Evolutionary conservation across 2,888 invertebrate genomes (phyloP).

Genomic region (Drosophila stalkeri): DNA sequence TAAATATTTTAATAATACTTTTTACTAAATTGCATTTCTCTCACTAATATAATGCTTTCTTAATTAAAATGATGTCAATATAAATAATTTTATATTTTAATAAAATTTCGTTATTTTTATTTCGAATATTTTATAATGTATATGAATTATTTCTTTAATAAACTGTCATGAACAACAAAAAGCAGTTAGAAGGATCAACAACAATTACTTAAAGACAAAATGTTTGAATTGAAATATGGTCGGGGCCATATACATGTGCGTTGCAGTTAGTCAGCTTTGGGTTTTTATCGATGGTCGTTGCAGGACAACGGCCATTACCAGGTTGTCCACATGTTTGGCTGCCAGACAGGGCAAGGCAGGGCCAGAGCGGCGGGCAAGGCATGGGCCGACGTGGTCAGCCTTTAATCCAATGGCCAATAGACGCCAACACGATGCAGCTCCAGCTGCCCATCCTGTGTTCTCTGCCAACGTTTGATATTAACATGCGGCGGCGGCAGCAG

Average conservation of each 20-base stretch:
- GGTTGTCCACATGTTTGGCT: slow-evolving; percentile 53
- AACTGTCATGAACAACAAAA: background rate
- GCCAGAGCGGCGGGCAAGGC: background rate
- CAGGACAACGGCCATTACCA: slow-evolving; percentile 57
- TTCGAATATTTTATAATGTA: fast-evolving
- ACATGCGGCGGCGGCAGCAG: slow-evolving; percentile 52
- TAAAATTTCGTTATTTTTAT: too few relatives aligned
- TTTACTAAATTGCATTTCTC: too few relatives aligned
- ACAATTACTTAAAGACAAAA: slow-evolving; percentile 7
- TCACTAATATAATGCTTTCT: too few relatives aligned
- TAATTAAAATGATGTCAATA: too few relatives aligned
- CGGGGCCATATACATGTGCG: slow-evolving; percentile 7
- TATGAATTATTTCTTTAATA: background rate
- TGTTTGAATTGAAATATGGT: slow-evolving; percentile 7
- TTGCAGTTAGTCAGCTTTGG: slow-evolving; percentile 38
- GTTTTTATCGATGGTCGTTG: slow-evolving; percentile 61
- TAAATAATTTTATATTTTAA: too few relatives aligned
- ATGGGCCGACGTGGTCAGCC: slow-evolving; percentile 61
- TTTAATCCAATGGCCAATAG: slow-evolving; percentile 75
- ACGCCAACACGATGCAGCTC: slow-evolving; percentile 45
- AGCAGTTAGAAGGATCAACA: background rate
- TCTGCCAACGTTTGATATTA: slow-evolving; percentile 56
- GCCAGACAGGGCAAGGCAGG: background rate
- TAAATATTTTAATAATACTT: too few relatives aligned
- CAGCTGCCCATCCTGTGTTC: background rate